A percentile compares a stretch with the other conserved stretches of the same genome.
These are phyloP conservation scores for Solenopsis invicta DNA, from an alignment of 1,140 invertebrate species.

Conservation along the genomic window DNA sequence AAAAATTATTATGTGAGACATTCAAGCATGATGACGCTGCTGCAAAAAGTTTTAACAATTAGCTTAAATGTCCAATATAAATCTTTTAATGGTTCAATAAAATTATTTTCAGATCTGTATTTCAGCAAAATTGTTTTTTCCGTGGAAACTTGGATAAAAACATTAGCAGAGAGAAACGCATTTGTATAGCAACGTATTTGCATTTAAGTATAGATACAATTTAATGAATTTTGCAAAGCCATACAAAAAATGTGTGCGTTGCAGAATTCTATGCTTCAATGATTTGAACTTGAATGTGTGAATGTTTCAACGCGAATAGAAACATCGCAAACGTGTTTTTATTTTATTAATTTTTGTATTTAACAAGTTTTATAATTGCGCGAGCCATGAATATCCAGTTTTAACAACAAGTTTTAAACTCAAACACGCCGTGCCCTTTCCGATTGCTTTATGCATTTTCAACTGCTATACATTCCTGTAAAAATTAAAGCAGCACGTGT, in stretches of 20 bases:
- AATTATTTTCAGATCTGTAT: no score
- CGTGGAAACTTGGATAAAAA: background rate
- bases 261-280: conserved; percentile 18
- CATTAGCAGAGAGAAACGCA: background rate
- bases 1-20: no score
- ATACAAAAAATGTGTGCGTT: background rate
- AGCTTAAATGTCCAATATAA: background rate
- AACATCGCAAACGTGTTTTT: background rate
- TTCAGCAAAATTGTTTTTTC: no score
- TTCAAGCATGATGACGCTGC: no score
- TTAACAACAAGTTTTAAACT: background rate
- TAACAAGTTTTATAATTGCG: conserved; percentile 18
- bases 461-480: no score
- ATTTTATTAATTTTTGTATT: conserved; percentile 25
- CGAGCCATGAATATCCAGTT: background rate
- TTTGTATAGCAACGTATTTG: background rate
- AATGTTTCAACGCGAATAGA: background rate
- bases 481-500: background rate
- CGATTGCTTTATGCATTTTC: conserved; percentile 11
- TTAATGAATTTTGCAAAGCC: conserved; percentile 29
- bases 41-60: no score
- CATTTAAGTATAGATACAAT: background rate
- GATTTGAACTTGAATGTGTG: background rate
- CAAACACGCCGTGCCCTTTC: background rate
- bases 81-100: no score